Conservation (phyloP, 2,797 vertebrate species). For the Yasuhikotakia modesta region DNA sequence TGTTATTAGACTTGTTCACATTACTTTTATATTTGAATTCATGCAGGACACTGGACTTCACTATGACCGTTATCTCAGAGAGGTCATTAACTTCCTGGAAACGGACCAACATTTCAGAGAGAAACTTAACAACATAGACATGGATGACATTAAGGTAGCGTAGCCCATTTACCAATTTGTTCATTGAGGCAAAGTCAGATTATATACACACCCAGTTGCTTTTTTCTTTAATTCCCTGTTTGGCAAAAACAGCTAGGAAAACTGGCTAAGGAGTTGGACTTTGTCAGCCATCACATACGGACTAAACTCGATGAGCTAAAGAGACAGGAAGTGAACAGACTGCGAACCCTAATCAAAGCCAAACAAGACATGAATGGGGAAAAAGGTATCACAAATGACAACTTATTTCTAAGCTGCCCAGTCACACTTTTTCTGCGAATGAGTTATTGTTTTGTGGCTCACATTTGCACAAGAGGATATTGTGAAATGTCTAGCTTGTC, state of each 20-base stretch:
- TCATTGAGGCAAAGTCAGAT: conserved; percentile 4
- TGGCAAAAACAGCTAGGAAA: conserved; percentile 81
- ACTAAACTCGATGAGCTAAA: conserved; percentile 92
- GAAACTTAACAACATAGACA: conserved; percentile 88
- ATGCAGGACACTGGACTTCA: conserved; percentile 90
- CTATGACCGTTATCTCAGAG: conserved; percentile 93
- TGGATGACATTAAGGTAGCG: conserved; percentile 92
- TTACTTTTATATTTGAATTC: not conserved
- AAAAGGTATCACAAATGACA: conserved; percentile 64
- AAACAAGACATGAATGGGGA: conserved; percentile 85
- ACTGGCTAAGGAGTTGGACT: conserved; percentile 90
- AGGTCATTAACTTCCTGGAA: conserved; percentile 92
- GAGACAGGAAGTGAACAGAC: conserved; percentile 88
- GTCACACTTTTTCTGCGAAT: not conserved
- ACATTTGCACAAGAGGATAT: not conserved
- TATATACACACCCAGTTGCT: not conserved
- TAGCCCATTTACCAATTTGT: conserved; percentile 15
- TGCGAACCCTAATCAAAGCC: conserved; percentile 90
- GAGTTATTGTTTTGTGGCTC: not conserved
- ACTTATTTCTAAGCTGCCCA: not conserved
- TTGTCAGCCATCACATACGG: conserved; percentile 90
- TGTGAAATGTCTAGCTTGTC: not conserved
- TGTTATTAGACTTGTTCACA: not conserved
- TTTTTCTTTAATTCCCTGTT: conserved; percentile 19
- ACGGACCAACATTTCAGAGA: conserved; percentile 92